phyloP scores from a whole-genome alignment of 2,797 vertebrate species.

The Ataeniobius toweri region DNA sequence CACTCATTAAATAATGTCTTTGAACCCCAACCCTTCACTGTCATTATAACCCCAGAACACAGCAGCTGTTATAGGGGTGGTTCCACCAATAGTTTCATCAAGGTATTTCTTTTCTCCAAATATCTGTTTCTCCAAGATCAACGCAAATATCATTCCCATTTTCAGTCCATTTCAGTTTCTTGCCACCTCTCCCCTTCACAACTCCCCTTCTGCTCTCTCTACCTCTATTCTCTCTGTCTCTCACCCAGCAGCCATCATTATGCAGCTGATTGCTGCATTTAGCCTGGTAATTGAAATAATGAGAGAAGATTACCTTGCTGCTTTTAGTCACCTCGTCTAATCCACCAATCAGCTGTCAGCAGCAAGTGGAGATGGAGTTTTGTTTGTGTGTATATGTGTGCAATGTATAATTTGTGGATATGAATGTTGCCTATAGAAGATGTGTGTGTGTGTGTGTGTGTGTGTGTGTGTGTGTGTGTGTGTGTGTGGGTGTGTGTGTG shows the following conservation, averaged over 20 bases:
- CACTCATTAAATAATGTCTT: not conserved
- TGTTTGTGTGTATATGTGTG: slow-evolving; percentile 37
- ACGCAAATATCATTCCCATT: slow-evolving; percentile 52
- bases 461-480: slow-evolving; percentile 49
- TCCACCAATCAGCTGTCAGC: slow-evolving; percentile 74
- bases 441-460: slow-evolving; percentile 41
- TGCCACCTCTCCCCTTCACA: not conserved
- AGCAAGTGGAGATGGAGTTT: slow-evolving; percentile 46
- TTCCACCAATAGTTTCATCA: slow-evolving; percentile 10
- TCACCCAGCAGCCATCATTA: slow-evolving; percentile 62
- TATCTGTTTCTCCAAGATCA: slow-evolving; percentile 31
- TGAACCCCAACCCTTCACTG: not conserved
- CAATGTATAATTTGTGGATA: slow-evolving; percentile 42
- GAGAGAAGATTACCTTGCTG: slow-evolving; percentile 68
- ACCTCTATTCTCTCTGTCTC: slow-evolving; percentile 21
- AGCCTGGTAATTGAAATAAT: slow-evolving; percentile 77
- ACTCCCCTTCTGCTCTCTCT: not conserved
- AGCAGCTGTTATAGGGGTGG: not conserved
- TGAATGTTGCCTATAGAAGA: slow-evolving; percentile 53
- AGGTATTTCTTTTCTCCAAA: slow-evolving; percentile 24
- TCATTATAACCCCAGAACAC: not conserved
- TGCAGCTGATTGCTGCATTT: slow-evolving; percentile 71
- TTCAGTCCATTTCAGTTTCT: slow-evolving; percentile 29
- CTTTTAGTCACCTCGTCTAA: slow-evolving; percentile 70
- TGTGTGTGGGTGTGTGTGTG: slow-evolving; percentile 25